Evolutionary conservation across 2,113 vertebrate species (phyloP).

Genomic region (Passer montanus): DNA sequence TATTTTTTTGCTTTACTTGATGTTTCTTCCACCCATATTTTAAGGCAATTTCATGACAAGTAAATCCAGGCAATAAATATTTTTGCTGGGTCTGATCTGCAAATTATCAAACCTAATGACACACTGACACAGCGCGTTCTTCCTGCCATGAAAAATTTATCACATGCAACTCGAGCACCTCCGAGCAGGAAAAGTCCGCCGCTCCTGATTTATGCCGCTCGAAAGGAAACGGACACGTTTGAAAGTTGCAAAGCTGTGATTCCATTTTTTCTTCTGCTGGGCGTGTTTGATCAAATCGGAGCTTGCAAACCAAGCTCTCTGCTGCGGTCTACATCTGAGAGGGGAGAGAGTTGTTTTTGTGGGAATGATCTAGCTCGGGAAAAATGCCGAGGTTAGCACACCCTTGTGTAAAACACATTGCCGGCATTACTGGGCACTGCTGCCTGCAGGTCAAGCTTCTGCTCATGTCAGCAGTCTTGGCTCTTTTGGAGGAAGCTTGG

Average conservation of each 20-base stretch:
- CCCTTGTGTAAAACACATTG: slow-evolving; percentile 42
- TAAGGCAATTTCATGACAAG: slow-evolving; percentile 43
- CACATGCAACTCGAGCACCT: not conserved
- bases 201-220: not conserved
- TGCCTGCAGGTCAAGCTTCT: slow-evolving; percentile 54
- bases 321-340: not conserved
- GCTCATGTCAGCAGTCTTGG: slow-evolving; percentile 46
- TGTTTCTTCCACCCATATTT: slow-evolving; percentile 24
- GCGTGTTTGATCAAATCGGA: slow-evolving; percentile 33
- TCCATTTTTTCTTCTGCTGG: slow-evolving; percentile 22
- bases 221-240: not conserved
- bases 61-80: slow-evolving; percentile 61
- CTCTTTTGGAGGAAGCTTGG: slow-evolving; percentile 20
- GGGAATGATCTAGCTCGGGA: slow-evolving; percentile 49
- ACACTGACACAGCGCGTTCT: slow-evolving; percentile 1
- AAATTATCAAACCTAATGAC: slow-evolving; percentile 22
- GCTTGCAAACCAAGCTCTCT: slow-evolving; percentile 22
- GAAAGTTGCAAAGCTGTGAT: not conserved
- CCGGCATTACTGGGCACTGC: slow-evolving; percentile 42
- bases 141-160: slow-evolving; percentile 16
- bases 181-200: not conserved
- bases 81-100: slow-evolving; percentile 29
- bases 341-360: slow-evolving; percentile 25
- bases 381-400: slow-evolving; percentile 63
- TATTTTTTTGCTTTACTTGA: not conserved